phyloP scores from a whole-genome alignment of 2,797 vertebrate species.

The Aplochiton taeniatus region DNA sequence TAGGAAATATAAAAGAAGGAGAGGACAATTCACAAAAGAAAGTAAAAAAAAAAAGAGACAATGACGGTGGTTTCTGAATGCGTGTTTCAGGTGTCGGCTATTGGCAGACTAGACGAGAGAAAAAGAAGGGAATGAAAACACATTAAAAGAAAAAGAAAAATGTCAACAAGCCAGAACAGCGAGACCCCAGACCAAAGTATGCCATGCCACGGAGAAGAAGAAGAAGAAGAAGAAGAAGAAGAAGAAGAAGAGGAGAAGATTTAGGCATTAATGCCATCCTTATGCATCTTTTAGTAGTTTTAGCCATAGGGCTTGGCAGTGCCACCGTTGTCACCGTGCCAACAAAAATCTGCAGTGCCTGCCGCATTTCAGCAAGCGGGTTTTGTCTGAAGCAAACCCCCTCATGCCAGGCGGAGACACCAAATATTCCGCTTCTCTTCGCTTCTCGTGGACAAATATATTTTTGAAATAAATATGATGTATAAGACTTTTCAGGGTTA shows the following conservation, averaged over 20 bases:
- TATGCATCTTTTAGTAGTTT: conserved; percentile 92
- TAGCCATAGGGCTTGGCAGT: conserved; percentile 96
- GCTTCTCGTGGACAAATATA: not conserved
- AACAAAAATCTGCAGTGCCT: conserved; percentile 96
- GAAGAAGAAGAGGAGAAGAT: conserved; percentile 70
- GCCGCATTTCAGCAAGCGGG: conserved; percentile 86
- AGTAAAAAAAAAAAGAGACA: conserved; percentile 2
- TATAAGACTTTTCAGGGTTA: not conserved
- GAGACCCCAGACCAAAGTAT: conserved; percentile 61
- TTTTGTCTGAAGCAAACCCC: conserved; percentile 83
- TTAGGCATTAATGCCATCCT: conserved; percentile 88
- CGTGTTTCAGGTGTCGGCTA: conserved; percentile 53
- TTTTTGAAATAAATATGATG: not conserved
- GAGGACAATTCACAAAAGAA: not conserved
- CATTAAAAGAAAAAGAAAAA: conserved; percentile 10
- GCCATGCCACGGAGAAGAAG: conserved; percentile 44
- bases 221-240: too few relatives aligned
- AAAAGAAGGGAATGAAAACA: conserved; percentile 54
- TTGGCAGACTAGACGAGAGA: conserved; percentile 50
- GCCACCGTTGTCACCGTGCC: conserved; percentile 87
- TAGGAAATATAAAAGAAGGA: conserved; percentile 8
- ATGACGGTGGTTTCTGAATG: conserved; percentile 5
- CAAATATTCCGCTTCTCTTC: not conserved
- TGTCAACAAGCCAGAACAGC: conserved; percentile 57
- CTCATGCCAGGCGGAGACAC: conserved; percentile 13